Conservation (phyloP, 2,888 invertebrate species). For the Lumbricus terrestris region DNA sequence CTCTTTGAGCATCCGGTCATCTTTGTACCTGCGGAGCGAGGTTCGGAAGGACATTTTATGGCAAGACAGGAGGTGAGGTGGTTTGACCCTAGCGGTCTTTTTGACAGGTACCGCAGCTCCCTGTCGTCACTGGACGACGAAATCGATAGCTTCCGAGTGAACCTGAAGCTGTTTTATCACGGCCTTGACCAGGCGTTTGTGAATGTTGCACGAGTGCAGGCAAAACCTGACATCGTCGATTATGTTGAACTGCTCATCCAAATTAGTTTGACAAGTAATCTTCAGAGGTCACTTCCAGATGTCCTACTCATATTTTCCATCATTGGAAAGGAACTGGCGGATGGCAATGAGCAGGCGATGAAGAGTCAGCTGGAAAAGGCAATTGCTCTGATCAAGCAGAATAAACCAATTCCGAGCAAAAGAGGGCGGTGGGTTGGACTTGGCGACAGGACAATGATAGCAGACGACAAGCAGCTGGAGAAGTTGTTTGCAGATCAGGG, state of each 20-base stretch:
- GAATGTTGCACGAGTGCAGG: conserved; percentile 39
- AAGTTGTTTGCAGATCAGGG: conserved; percentile 27
- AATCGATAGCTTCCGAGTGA: conserved; percentile 33
- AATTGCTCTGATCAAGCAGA: conserved; percentile 11
- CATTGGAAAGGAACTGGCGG: conserved; percentile 16
- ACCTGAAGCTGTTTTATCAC: background rate
- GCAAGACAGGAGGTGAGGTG: conserved; percentile 49
- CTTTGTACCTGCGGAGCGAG: conserved; percentile 43
- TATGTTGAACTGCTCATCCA: conserved; percentile 43
- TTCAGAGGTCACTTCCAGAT: conserved; percentile 25
- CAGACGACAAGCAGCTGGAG: conserved; percentile 43
- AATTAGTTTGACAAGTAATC: conserved; percentile 16
- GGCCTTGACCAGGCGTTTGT: conserved; percentile 31
- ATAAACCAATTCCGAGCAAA: conserved; percentile 46
- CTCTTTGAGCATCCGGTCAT: conserved; percentile 48
- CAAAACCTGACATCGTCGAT: conserved; percentile 43
- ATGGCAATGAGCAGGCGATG: background rate
- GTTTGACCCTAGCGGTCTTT: conserved; percentile 49
- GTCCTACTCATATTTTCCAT: conserved; percentile 29
- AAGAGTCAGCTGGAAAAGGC: background rate
- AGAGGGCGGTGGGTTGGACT: conserved; percentile 46
- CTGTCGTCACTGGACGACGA: conserved; percentile 38
- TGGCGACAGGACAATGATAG: conserved; percentile 49
- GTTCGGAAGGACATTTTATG: conserved; percentile 27
- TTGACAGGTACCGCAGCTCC: conserved; percentile 39